Evolutionary conservation across 2,888 invertebrate genomes (phyloP).

Genomic region (Ischnus inquisitorius): DNA sequence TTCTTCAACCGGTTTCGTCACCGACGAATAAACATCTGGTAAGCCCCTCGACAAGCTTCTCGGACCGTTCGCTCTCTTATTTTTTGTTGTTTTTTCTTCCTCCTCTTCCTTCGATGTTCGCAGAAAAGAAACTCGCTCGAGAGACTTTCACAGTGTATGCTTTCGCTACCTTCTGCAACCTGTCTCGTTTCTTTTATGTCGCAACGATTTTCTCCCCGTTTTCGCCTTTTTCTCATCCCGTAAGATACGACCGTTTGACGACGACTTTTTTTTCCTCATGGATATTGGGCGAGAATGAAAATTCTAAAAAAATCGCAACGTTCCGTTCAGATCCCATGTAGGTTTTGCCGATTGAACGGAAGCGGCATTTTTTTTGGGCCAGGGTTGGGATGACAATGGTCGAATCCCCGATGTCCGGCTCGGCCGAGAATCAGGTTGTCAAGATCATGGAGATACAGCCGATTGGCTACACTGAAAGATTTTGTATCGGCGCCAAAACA

Average conservation of each 20-base stretch:
- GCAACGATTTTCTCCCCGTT: background rate
- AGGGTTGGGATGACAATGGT: too few species aligned
- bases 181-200: background rate
- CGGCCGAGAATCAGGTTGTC: too few species aligned
- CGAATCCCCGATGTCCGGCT: too few species aligned
- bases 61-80: background rate
- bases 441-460: too few species aligned
- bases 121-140: background rate
- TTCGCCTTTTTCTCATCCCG: background rate
- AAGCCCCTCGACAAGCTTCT: conserved; percentile 7
- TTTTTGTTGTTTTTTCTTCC: background rate
- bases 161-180: background rate
- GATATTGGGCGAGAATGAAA: background rate
- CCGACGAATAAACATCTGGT: conserved; percentile 14
- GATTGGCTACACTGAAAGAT: too few species aligned
- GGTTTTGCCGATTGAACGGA: too few species aligned
- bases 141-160: background rate
- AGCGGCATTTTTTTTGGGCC: too few species aligned
- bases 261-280: background rate
- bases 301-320: too few species aligned
- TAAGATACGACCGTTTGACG: background rate
- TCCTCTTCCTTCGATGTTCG: background rate
- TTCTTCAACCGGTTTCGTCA: background rate
- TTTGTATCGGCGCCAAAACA: too few species aligned
- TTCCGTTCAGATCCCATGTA: too few species aligned